phyloP scores from a whole-genome alignment of 2,113 vertebrate genomes.

The Brachionichthys hirsutus region DNA sequence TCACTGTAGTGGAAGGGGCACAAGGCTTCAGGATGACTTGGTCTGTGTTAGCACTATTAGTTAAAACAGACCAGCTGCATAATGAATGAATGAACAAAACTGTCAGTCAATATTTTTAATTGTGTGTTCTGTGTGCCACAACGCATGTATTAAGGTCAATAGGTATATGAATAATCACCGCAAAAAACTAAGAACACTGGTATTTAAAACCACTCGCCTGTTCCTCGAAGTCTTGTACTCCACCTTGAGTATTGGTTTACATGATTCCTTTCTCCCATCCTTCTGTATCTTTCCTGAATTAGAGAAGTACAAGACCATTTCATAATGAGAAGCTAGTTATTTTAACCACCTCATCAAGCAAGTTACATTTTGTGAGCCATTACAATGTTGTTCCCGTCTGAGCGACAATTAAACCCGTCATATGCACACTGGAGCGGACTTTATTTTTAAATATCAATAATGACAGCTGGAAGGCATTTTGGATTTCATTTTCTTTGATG shows the following conservation, averaged over 20 bases:
- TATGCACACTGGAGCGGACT: too few relatives aligned
- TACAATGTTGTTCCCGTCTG: too few relatives aligned
- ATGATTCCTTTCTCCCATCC: constrained; percentile 95
- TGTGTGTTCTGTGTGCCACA: too few relatives aligned
- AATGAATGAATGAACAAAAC: background rate
- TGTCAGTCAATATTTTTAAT: too few relatives aligned
- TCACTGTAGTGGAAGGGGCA: constrained; percentile 77
- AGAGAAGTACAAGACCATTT: background rate
- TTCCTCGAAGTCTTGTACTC: constrained; percentile 95
- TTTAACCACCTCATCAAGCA: too few relatives aligned
- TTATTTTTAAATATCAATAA: background rate
- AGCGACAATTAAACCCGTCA: too few relatives aligned
- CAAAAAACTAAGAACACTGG: background rate
- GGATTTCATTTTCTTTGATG: too few relatives aligned
- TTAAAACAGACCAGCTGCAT: background rate
- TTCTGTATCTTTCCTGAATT: constrained; percentile 88
- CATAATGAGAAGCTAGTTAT: too few relatives aligned
- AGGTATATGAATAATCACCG: too few relatives aligned
- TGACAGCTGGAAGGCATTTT: constrained; percentile 7
- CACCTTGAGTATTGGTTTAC: constrained; percentile 98
- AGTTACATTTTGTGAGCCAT: too few relatives aligned
- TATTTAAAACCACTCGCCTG: constrained; percentile 78
- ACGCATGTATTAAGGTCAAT: background rate
- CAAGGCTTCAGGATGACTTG: constrained; percentile 1
- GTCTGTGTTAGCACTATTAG: background rate